Percentiles rank a stretch among this genome's conserved stretches.
phyloP scores from a whole-genome alignment of 2,113 vertebrate genomes.

The Macquaria australasica region DNA sequence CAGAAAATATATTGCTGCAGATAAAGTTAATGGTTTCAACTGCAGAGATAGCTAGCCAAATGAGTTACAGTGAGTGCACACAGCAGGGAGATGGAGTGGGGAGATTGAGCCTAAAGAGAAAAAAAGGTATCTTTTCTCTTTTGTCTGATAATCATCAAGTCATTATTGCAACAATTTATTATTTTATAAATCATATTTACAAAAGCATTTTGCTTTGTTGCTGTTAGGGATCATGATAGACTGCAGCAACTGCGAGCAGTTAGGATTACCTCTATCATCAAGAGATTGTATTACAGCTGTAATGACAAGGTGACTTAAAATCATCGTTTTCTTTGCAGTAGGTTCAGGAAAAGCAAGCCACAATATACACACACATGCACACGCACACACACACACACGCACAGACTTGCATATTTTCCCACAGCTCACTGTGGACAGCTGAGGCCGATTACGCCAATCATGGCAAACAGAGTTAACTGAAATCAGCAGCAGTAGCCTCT shows the following conservation, averaged over 20 bases:
- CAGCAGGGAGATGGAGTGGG: slow-evolving; percentile 1
- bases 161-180: neutral
- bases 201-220: neutral
- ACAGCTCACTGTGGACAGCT: slow-evolving; percentile 49
- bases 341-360: slow-evolving; percentile 23
- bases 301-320: slow-evolving; percentile 49
- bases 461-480: slow-evolving; percentile 49
- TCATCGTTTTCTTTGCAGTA: slow-evolving; percentile 40
- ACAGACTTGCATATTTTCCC: slow-evolving; percentile 52
- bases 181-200: neutral
- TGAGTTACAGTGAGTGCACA: slow-evolving; percentile 17
- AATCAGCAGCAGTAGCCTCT: slow-evolving; percentile 32
- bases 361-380: neutral
- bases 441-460: slow-evolving; percentile 51
- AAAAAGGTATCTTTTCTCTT: neutral
- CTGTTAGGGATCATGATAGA: neutral
- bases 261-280: slow-evolving; percentile 7
- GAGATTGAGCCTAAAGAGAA: neutral
- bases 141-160: slow-evolving; percentile 17
- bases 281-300: slow-evolving; percentile 27
- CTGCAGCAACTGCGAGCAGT: neutral
- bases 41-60: slow-evolving; percentile 43
- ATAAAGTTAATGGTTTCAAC: slow-evolving; percentile 62
- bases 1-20: slow-evolving; percentile 56
- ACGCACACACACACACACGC: slow-evolving; percentile 7